These are phyloP conservation scores for Heliconius hortense DNA, from an alignment of 2,888 invertebrate species.

Conservation along the genomic window DNA sequence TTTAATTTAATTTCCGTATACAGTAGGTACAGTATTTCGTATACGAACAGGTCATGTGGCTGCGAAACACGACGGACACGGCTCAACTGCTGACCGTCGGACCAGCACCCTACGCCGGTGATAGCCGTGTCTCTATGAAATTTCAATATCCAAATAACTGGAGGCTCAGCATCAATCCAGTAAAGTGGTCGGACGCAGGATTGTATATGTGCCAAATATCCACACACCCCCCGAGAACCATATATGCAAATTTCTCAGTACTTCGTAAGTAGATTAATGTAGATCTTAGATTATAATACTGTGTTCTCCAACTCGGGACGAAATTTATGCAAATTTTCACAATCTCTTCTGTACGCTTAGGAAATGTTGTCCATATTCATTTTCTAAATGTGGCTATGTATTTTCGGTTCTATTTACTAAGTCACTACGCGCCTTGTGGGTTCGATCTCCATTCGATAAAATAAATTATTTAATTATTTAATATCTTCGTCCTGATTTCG, in stretches of 20 bases:
- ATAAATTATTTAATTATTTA: too few species aligned
- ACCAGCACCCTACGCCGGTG: conserved; percentile 83
- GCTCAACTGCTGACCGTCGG: conserved; percentile 86
- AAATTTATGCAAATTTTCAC: conserved; percentile 11
- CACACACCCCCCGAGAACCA: conserved; percentile 89
- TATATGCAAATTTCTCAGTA: conserved; percentile 88
- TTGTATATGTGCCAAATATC: conserved; percentile 91
- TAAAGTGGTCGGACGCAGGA: conserved; percentile 86
- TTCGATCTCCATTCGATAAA: too few species aligned
- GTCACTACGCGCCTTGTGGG: too few species aligned
- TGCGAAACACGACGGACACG: conserved; percentile 83
- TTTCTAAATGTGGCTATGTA: not conserved
- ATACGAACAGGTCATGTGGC: conserved; percentile 84
- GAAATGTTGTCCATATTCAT: not conserved
- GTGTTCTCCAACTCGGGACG: not conserved
- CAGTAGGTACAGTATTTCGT: not conserved
- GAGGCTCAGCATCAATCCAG: conserved; percentile 86
- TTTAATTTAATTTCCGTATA: not conserved
- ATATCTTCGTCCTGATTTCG: too few species aligned
- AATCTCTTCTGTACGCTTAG: not conserved
- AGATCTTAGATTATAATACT: conserved; percentile 8
- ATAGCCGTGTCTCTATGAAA: conserved; percentile 83
- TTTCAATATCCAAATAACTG: conserved; percentile 88
- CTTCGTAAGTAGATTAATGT: conserved; percentile 79
- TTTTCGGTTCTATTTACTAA: not conserved